Base-by-base conservation (phyloP, 2,797 vertebrate species). In the Nothura maculosa region DNA sequence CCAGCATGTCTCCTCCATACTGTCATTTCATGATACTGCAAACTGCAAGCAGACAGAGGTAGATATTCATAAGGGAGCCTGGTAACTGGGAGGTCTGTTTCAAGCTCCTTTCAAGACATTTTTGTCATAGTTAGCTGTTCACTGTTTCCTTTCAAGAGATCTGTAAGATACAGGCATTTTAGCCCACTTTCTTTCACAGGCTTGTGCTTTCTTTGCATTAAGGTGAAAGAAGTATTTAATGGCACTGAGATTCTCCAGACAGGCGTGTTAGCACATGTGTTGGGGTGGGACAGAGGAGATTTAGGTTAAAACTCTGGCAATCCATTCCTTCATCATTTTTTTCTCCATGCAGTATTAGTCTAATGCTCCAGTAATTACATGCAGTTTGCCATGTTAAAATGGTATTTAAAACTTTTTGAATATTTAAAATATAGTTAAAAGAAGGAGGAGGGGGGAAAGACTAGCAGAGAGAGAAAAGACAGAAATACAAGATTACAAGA, bases 31-130 rank as follows among this genome's bases (percentile, higher is more conserved):
- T 15, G 68, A 28, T 89, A 50, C 8, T 73, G 72, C 90, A 93
- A 76, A 74, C 86, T 81, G 74, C 36, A 85, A 63, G 74, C 36
- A 85, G 66, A 90, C 40, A 77, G 94, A 85, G 54, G 20, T 52
- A 61, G 15, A 27, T 25, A 90, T 4, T 91, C 18, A 62, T 30
- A 90, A 78, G 42, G 69, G 25, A 28, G 27, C 57, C 17, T 2
- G 0, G 18, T 85, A 76, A 72, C 34, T 21, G 60, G 30, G n/a
- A 22, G 55, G 47, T 84, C 48, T 75, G n/a, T 22, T 91, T 42
- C 52, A 81, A 87, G 55, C 19, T 76, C 9, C 8, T 90, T 91
- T 66, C 67, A 42, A 43, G 40, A 45, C 8, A 17, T 34, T 67
- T 73, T 85, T 76, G 14, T 52, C 40, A 50, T 73, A 60, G 15